Conservation (phyloP, 1,140 invertebrate species). For the Danaus plexippus region DNA sequence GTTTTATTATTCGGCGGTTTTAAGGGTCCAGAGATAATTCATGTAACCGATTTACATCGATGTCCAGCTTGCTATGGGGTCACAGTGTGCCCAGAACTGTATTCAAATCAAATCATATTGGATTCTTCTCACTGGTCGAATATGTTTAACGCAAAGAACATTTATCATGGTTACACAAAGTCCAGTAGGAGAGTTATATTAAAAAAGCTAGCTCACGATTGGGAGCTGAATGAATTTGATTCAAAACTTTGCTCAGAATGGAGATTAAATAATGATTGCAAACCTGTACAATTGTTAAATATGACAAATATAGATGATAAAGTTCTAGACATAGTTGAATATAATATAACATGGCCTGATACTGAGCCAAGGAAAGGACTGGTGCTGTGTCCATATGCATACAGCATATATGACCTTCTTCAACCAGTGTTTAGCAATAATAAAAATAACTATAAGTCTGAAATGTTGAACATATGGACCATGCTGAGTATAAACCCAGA, state of each 20-base stretch:
- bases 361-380: slow-evolving; percentile 47
- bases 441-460: slow-evolving; percentile 35
- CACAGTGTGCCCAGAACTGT: slow-evolving; percentile 53
- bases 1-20: slow-evolving; percentile 49
- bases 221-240: slow-evolving; percentile 52
- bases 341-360: slow-evolving; percentile 44
- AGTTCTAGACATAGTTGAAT: slow-evolving; percentile 43
- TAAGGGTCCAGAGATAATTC: slow-evolving; percentile 45
- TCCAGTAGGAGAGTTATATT: slow-evolving; percentile 45
- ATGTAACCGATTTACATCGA: slow-evolving; percentile 44
- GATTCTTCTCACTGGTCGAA: slow-evolving; percentile 35
- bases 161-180: slow-evolving; percentile 55
- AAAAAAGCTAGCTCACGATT: slow-evolving; percentile 56
- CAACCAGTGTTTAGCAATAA: slow-evolving; percentile 32
- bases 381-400: slow-evolving; percentile 52
- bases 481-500: slow-evolving; percentile 62
- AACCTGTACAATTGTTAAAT: slow-evolving; percentile 43
- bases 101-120: slow-evolving; percentile 51
- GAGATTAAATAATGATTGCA: slow-evolving; percentile 38
- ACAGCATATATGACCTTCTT: slow-evolving; percentile 48
- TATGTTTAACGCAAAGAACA: slow-evolving; percentile 58
- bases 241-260: slow-evolving; percentile 42
- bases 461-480: slow-evolving; percentile 57
- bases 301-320: slow-evolving; percentile 42
- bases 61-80: slow-evolving; percentile 60